Percentiles rank a stretch among this genome's conserved stretches.
Evolutionary conservation across 2,113 vertebrate species (phyloP).

Genomic region (Alligator sinensis): DNA sequence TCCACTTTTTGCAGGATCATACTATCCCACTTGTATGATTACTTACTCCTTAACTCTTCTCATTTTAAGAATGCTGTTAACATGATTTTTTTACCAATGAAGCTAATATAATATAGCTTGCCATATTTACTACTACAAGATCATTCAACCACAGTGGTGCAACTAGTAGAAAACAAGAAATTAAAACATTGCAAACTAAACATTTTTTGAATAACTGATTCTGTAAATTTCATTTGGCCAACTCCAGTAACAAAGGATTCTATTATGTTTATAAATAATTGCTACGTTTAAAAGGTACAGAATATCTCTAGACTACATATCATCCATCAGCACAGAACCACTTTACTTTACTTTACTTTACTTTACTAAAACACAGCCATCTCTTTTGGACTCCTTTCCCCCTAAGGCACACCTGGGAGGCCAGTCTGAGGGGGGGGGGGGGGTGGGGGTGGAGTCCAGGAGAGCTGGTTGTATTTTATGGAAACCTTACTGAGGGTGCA

Average conservation of each 20-base stretch:
- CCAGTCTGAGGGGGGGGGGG: too few relatives aligned
- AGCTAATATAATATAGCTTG: not conserved
- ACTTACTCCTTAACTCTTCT: not conserved
- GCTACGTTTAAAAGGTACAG: not conserved
- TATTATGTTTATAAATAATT: not conserved
- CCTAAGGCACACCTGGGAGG: too few relatives aligned
- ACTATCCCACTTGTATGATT: not conserved
- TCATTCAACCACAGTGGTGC: not conserved
- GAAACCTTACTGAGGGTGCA: too few relatives aligned
- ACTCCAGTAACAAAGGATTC: not conserved
- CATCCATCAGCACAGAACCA: not conserved
- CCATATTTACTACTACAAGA: not conserved
- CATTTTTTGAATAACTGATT: not conserved
- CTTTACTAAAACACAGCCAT: too few relatives aligned
- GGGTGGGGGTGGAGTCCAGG: too few relatives aligned
- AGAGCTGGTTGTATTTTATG: too few relatives aligned
- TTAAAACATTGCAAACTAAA: not conserved
- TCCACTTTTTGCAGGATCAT: not conserved
- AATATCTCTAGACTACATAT: not conserved
- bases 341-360: not conserved
- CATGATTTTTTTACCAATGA: not conserved
- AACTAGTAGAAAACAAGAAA: rapidly evolving
- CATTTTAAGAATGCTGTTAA: not conserved
- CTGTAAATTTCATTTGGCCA: not conserved
- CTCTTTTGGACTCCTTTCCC: too few relatives aligned